Conservation (phyloP, 2,888 invertebrate species). For the Trissoscelio sp. region DNA sequence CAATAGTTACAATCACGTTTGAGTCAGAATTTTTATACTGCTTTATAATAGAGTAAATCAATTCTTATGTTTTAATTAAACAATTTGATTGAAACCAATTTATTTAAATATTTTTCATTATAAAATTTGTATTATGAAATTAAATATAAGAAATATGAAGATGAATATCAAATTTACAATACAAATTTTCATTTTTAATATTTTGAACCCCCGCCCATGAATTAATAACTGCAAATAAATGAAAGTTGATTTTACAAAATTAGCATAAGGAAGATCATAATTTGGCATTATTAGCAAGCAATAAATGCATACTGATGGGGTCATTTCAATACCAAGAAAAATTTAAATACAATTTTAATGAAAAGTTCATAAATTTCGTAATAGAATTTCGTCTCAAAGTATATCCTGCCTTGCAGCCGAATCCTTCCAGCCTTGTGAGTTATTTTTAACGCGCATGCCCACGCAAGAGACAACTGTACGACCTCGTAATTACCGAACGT, state of each 20-base stretch:
- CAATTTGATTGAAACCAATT: too few relatives aligned
- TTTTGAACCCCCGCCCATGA: background rate
- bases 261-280: too few relatives aligned
- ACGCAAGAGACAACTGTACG: slow-evolving; percentile 46
- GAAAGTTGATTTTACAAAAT: too few relatives aligned
- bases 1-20: background rate
- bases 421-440: slow-evolving; percentile 38
- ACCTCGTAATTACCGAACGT: slow-evolving; percentile 50
- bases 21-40: too few relatives aligned
- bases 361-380: slow-evolving; percentile 36
- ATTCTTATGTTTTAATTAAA: too few relatives aligned
- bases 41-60: too few relatives aligned
- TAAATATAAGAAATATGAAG: too few relatives aligned
- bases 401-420: slow-evolving; percentile 27
- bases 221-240: slow-evolving; percentile 9
- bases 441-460: slow-evolving; percentile 56
- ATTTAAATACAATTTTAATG: slow-evolving; percentile 33
- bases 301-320: background rate
- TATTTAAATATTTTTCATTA: too few relatives aligned
- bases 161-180: too few relatives aligned
- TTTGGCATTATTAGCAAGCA: slow-evolving; percentile 5
- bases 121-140: too few relatives aligned
- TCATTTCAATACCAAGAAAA: slow-evolving; percentile 29
- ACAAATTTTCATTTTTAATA: background rate
- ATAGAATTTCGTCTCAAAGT: slow-evolving; percentile 18